Conservation (phyloP, 2,113 vertebrate species). For the Tetrax tetrax region DNA sequence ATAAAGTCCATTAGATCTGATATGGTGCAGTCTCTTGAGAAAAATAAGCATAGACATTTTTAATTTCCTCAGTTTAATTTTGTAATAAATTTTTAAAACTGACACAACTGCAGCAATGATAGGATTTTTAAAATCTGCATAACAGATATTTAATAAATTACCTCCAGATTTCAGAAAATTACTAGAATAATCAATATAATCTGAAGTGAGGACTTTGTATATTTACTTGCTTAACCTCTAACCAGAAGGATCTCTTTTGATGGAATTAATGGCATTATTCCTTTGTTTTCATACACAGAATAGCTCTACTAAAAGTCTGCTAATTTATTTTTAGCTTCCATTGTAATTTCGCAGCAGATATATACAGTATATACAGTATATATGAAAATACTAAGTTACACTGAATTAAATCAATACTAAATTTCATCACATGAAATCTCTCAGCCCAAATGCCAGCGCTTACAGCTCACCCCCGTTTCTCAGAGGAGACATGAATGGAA, state of each 20-base stretch:
- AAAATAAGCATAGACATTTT: neutral
- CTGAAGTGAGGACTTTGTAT: neutral
- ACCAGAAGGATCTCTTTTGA: neutral
- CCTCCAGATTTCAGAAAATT: neutral
- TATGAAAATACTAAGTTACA: neutral
- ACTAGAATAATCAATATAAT: neutral
- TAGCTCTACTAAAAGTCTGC: neutral
- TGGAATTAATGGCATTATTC: conserved; percentile 1
- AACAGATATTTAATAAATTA: neutral
- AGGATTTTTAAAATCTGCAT: neutral
- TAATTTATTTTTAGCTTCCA: conserved; percentile 28
- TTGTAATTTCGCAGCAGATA: neutral
- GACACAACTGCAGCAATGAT: neutral
- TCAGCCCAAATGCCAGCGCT: neutral
- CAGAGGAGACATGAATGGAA: neutral
- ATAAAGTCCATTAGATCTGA: neutral
- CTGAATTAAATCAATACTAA: too few species aligned
- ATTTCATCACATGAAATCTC: neutral
- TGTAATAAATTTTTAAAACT: neutral
- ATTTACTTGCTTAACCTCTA: neutral
- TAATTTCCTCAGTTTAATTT: neutral
- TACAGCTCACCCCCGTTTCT: neutral
- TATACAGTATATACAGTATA: neutral
- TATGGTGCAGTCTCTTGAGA: neutral
- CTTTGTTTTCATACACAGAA: neutral